Percentiles rank a stretch among this genome's conserved stretches.
Evolutionary conservation across 2,797 vertebrate genomes (phyloP).

Genomic region (Urophycis tenuis): DNA sequence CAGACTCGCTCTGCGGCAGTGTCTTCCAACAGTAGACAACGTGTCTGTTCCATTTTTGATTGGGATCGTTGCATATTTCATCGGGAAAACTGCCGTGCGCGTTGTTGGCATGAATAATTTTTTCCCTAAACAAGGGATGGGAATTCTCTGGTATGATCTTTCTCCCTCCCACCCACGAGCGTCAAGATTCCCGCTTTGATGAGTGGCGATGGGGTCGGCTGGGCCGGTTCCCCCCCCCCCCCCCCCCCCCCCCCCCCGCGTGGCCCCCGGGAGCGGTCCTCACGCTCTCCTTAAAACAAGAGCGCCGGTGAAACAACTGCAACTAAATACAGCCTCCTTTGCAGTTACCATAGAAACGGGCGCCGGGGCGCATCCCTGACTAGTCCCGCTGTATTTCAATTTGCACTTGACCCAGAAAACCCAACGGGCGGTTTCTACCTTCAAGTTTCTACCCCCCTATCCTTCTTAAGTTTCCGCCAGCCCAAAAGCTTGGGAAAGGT

Average conservation of each 20-base stretch:
- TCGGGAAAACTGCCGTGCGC: constrained; percentile 12
- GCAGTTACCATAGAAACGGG: constrained; percentile 72
- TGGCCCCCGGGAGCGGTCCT: constrained; percentile 56
- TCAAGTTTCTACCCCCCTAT: background rate
- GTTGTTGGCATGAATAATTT: constrained; percentile 20
- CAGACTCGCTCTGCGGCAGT: constrained; percentile 11
- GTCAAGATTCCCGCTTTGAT: constrained; percentile 60
- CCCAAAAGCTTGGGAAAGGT: constrained; percentile 38
- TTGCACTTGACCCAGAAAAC: constrained; percentile 73
- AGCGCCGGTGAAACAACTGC: constrained; percentile 62
- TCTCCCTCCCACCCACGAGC: constrained; percentile 36
- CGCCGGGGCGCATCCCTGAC: constrained; percentile 56
- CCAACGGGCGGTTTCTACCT: constrained; percentile 45
- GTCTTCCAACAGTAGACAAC: constrained; percentile 31
- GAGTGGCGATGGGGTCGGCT: constrained; percentile 49
- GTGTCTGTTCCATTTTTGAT: constrained; percentile 20
- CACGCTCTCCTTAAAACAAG: constrained; percentile 57
- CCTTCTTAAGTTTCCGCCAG: constrained; percentile 12
- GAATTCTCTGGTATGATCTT: constrained; percentile 49
- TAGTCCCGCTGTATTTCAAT: constrained; percentile 65
- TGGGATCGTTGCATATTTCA: constrained; percentile 20
- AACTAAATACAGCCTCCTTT: constrained; percentile 63
- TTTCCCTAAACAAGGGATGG: constrained; percentile 30
- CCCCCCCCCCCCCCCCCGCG: constrained; percentile 66
- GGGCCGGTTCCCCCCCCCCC: constrained; percentile 34